Evolutionary conservation across 2,888 invertebrate genomes (phyloP).

Genomic region (Lycia hirtaria): DNA sequence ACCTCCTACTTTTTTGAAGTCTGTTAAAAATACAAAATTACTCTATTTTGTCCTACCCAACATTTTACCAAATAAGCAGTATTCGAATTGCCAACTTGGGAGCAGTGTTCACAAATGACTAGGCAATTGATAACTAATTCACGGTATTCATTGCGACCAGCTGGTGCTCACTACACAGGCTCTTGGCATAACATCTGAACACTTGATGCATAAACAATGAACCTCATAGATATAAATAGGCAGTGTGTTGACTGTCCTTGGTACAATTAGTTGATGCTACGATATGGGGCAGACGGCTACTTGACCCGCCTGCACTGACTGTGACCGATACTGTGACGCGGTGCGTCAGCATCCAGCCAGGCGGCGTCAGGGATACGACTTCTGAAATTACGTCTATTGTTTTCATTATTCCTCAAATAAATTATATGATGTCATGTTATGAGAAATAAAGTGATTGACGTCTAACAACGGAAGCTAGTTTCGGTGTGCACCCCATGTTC

Average conservation of each 20-base stretch:
- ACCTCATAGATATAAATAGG: constrained; percentile 12
- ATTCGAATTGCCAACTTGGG: not conserved
- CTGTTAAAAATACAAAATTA: not conserved
- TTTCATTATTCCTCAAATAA: constrained; percentile 48
- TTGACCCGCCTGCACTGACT: constrained; percentile 31
- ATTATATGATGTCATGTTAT: constrained; percentile 50
- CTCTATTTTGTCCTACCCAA: not conserved
- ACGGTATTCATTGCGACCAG: constrained; percentile 7
- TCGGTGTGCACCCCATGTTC: no score
- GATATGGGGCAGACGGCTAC: constrained; percentile 32
- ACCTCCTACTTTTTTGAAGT: no score
- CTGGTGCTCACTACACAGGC: not conserved
- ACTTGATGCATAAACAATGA: constrained; percentile 17
- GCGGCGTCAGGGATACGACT: constrained; percentile 31
- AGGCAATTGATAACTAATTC: constrained; percentile 22
- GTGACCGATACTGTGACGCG: constrained; percentile 13
- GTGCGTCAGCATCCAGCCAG: constrained; percentile 34
- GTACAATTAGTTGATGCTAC: constrained; percentile 31
- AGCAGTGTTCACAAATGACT: constrained; percentile 1
- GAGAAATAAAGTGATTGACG: constrained; percentile 30
- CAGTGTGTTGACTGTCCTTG: constrained; percentile 34
- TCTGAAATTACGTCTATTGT: constrained; percentile 41
- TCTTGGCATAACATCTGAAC: constrained; percentile 5
- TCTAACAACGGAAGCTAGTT: not conserved
- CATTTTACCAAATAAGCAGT: constrained; percentile 5